Conservation (phyloP, 1,140 invertebrate genomes). For the Goniozus legneri region DNA sequence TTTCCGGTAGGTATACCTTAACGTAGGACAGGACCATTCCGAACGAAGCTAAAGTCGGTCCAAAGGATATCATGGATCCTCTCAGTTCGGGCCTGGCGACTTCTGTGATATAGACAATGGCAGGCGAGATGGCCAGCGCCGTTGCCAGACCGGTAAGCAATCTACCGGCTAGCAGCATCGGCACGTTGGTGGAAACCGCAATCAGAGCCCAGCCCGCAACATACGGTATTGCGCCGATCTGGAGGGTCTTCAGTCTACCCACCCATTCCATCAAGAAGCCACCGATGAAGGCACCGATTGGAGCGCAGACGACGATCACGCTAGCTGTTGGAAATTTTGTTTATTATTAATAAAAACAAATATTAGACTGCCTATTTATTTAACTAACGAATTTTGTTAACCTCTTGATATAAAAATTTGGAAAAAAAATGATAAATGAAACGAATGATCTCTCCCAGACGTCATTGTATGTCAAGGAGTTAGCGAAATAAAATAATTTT, state of each 20-base stretch:
- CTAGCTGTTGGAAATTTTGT: no score
- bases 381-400: no score
- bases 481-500: no score
- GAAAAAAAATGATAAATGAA: no score
- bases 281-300: conserved; percentile 54
- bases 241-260: conserved; percentile 62
- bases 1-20: no score
- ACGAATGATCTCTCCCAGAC: no score
- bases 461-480: no score
- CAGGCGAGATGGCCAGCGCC: conserved; percentile 59
- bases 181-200: conserved; percentile 49
- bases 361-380: no score
- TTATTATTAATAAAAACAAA: no score
- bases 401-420: no score
- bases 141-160: conserved; percentile 62
- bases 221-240: conserved; percentile 60
- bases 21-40: conserved; percentile 59
- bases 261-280: conserved; percentile 62
- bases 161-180: conserved; percentile 59
- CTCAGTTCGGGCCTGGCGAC: conserved; percentile 59
- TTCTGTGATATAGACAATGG: conserved; percentile 63
- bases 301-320: conserved; percentile 55
- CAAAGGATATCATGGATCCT: conserved; percentile 57
- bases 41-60: conserved; percentile 56
- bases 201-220: conserved; percentile 63